phyloP scores from a whole-genome alignment of 2,797 vertebrate species.

The Odontamblyopus rebecca region DNA sequence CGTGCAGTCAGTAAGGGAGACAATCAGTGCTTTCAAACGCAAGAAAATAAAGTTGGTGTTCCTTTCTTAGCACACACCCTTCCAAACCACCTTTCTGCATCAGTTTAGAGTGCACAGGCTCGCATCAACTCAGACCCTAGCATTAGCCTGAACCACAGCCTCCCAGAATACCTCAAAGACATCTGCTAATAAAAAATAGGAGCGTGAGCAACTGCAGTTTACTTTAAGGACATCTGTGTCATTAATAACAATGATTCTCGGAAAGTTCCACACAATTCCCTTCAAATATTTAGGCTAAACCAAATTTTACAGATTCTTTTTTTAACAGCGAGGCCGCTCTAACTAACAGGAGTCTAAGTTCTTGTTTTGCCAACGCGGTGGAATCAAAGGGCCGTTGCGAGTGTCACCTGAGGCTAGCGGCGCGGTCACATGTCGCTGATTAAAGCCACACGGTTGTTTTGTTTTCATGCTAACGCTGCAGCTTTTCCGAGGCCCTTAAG shows the following conservation, averaged over 20 bases:
- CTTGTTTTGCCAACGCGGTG: conserved; percentile 7
- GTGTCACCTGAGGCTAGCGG: conserved; percentile 28
- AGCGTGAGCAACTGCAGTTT: conserved; percentile 12
- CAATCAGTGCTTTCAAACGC: not conserved
- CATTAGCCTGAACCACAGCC: conserved; percentile 11
- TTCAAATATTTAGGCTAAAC: conserved; percentile 13
- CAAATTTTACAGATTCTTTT: conserved; percentile 9
- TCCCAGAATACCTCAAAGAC: conserved; percentile 16
- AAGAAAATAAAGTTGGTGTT: not conserved
- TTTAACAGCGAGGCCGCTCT: conserved; percentile 15
- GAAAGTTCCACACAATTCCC: conserved; percentile 13
- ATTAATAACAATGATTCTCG: conserved; percentile 14
- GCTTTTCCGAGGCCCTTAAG: conserved; percentile 36
- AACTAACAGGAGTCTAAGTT: not conserved
- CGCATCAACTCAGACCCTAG: conserved; percentile 7
- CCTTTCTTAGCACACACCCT: not conserved
- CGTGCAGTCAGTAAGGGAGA: not conserved
- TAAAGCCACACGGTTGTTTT: conserved; percentile 18
- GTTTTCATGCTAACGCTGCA: conserved; percentile 35
- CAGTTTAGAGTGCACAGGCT: not conserved
- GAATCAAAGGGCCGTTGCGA: conserved; percentile 16
- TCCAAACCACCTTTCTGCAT: conserved; percentile 2
- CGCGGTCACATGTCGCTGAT: conserved; percentile 27
- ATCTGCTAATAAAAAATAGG: conserved; percentile 9
- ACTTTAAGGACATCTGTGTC: conserved; percentile 15